Base-by-base conservation (phyloP, 2,888 invertebrate species). In the Hemaris fuciformis region DNA sequence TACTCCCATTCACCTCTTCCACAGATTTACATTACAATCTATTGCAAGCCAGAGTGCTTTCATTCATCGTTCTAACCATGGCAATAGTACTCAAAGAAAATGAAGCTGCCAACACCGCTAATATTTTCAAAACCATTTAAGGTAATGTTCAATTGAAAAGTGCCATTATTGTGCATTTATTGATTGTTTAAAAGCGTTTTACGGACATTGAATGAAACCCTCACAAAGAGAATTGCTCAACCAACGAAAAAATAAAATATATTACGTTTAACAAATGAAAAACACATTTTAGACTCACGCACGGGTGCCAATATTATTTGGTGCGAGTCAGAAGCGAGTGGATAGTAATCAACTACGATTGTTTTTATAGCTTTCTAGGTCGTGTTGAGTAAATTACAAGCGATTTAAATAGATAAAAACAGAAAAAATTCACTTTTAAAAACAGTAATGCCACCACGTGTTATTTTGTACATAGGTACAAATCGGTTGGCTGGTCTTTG, bases 231-330 rank as follows among this genome's bases (percentile, higher is more conserved):
- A 72, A 71, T 72, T 64, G 62, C 68, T 69, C 62, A 68, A 66
- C 68, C 68, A 61, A 59, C 42, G 62, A 61, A 70, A 67, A 71
- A 74, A 72, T 73, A 73, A 71, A 74, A 74, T 69, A 69, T 72
- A 70, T 75, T 76, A 72, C 66, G 65, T 72, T 75, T 71, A 68
- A 74, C 71, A 68, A 69, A 71, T 72, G 74, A 75, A 72, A 76
- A 75, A 74, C 69, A 74, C 66, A 66, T 76, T 77, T 76, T 71
- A 71, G 67, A 76, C 68, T 68, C 66, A 73, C 71, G 68, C 72
- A 70, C 71, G 67, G 67, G 58, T 68, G 69, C 70, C 65, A 66
- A 65, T 61, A 57, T 59, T 31, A 41, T 34, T 53, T 27, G 53
- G 66, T 42, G 58, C 43, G 70, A 70, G 64, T 62, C n/a, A 67